phyloP scores from a whole-genome alignment of 2,888 invertebrate genomes.

The Seladonia tumulorum region DNA sequence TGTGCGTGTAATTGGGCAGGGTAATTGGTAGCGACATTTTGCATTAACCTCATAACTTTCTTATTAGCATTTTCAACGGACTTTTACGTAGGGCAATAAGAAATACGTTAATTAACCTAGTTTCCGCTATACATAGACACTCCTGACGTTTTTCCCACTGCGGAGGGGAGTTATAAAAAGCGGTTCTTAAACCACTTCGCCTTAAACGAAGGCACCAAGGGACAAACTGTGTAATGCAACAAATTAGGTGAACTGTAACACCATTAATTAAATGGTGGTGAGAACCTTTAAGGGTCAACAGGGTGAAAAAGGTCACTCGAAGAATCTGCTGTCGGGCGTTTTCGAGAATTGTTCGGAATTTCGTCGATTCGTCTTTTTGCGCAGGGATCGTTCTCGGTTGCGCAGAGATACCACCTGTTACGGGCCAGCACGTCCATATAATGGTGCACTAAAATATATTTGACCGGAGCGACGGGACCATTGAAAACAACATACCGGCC shows the following conservation, averaged over 20 bases:
- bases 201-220: conserved; percentile 52
- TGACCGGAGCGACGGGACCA: conserved; percentile 20
- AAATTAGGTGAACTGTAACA: neutral
- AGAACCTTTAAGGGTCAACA: neutral
- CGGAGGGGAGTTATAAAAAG: conserved; percentile 47
- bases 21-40: neutral
- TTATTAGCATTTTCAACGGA: conserved; percentile 43
- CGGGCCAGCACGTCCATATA: conserved; percentile 23
- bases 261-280: neutral
- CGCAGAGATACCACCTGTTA: conserved; percentile 36
- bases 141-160: conserved; percentile 32
- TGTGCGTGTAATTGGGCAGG: no score
- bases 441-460: conserved; percentile 20
- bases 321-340: neutral
- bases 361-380: neutral
- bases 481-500: conserved; percentile 14
- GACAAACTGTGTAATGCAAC: conserved; percentile 33
- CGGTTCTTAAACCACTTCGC: conserved; percentile 61
- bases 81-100: conserved; percentile 44
- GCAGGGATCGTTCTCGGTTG: neutral
- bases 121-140: conserved; percentile 57
- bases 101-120: conserved; percentile 64
- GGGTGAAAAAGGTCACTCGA: neutral
- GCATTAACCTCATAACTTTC: conserved; percentile 64
- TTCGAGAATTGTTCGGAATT: neutral